Conservation (phyloP, 2,888 invertebrate genomes). For the Thalpophila matura region DNA sequence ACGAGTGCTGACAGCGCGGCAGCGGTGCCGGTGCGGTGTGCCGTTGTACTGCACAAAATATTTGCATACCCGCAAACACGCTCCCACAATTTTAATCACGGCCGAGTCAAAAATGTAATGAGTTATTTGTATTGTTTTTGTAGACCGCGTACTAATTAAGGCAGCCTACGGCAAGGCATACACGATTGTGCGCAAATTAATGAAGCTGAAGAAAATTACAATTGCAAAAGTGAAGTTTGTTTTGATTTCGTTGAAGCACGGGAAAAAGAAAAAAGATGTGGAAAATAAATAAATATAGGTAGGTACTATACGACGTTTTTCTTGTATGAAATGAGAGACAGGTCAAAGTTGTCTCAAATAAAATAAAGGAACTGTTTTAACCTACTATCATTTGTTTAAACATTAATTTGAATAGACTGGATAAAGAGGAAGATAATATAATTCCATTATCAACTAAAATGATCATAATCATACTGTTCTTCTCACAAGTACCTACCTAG, state of each 20-base stretch:
- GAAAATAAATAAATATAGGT: constrained; percentile 9
- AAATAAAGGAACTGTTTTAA: not conserved
- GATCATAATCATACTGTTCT: too few species aligned
- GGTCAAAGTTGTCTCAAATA: not conserved
- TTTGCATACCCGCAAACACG: constrained; percentile 58
- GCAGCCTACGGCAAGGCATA: constrained; percentile 40
- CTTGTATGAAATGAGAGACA: not conserved
- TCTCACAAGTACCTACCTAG: too few species aligned
- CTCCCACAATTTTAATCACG: constrained; percentile 59
- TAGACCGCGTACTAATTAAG: constrained; percentile 53
- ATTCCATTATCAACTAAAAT: not conserved
- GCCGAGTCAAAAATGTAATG: constrained; percentile 51
- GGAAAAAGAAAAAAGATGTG: constrained; percentile 11
- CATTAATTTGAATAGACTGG: too few species aligned
- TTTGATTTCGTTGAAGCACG: constrained; percentile 38
- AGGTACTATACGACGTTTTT: not conserved
- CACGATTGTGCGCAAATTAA: constrained; percentile 50
- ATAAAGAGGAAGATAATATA: too few species aligned
- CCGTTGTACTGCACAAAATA: constrained; percentile 49
- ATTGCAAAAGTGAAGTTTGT: constrained; percentile 45
- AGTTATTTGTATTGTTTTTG: constrained; percentile 57
- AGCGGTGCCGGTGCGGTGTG: constrained; percentile 34
- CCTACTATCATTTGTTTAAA: too few species aligned
- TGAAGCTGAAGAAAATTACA: constrained; percentile 51
- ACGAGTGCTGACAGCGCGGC: constrained; percentile 61